Percentiles rank a stretch among this genome's conserved stretches.
Evolutionary conservation across 2,113 vertebrate species (phyloP).

Genomic region (Dicaeum eximium): DNA sequence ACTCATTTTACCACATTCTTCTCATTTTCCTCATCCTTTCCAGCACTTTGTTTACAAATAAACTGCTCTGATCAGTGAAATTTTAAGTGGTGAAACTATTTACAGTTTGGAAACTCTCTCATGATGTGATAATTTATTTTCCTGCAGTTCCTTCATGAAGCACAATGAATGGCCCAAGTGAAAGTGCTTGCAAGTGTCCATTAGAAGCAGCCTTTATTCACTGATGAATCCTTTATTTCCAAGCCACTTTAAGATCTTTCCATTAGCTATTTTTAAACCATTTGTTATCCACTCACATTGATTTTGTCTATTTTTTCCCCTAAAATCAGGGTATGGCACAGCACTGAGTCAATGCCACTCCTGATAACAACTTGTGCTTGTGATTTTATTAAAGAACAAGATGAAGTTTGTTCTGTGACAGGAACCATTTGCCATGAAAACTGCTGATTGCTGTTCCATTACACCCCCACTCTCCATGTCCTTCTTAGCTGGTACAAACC

Average conservation of each 20-base stretch:
- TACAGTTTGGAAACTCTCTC: neutral
- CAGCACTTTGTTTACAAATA: neutral
- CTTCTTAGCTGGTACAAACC: neutral
- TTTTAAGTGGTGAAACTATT: neutral
- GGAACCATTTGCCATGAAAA: neutral
- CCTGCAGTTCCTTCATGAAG: neutral
- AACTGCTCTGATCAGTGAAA: neutral
- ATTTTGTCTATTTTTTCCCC: neutral
- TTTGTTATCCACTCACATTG: neutral
- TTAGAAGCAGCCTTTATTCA: neutral
- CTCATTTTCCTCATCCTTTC: neutral
- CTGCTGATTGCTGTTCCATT: neutral
- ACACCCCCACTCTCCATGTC: neutral
- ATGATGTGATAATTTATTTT: neutral
- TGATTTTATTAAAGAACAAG: neutral
- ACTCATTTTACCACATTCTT: neutral
- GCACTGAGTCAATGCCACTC: neutral
- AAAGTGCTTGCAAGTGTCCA: neutral
- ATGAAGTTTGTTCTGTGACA: neutral
- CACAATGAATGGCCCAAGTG: neutral
- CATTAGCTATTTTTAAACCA: conserved; percentile 20
- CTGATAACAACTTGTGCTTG: neutral
- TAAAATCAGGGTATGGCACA: neutral
- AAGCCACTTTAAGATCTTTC: neutral
- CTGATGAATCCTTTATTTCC: conserved; percentile 9